These are phyloP conservation scores for Lordiphosa mommai DNA, from an alignment of 1,140 invertebrate genomes.

Conservation along the genomic window DNA sequence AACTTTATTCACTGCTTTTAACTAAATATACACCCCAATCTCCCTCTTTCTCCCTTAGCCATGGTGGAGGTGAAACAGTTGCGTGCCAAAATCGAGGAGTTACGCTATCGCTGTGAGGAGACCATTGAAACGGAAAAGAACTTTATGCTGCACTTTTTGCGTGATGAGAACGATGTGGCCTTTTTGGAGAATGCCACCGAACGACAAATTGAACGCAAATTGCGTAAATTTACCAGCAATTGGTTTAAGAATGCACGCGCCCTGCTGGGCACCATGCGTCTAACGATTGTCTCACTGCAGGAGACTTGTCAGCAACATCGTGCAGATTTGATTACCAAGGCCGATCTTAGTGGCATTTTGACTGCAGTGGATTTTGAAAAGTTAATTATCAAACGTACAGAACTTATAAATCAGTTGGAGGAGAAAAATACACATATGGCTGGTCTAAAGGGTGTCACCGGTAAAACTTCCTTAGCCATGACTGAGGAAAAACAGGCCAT, in stretches of 20 bases:
- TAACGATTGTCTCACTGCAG: conserved; percentile 64
- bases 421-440: conserved; percentile 76
- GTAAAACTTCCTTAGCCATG: conserved; percentile 69
- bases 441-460: conserved; percentile 78
- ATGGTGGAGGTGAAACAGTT: conserved; percentile 59
- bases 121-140: conserved; percentile 70
- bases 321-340: conserved; percentile 62
- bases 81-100: conserved; percentile 67
- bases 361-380: conserved; percentile 80
- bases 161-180: conserved; percentile 49
- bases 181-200: conserved; percentile 63
- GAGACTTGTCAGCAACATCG: conserved; percentile 68
- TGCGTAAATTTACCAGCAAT: conserved; percentile 71
- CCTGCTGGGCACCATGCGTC: conserved; percentile 65
- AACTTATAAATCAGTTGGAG: conserved; percentile 73
- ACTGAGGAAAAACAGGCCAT: conserved; percentile 71
- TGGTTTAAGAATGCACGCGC: conserved; percentile 72
- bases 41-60: conserved; percentile 18
- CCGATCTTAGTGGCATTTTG: conserved; percentile 79
- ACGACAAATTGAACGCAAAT: conserved; percentile 64
- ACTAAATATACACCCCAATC: not conserved
- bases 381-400: conserved; percentile 79
- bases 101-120: conserved; percentile 55
- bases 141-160: conserved; percentile 65
- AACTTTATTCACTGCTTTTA: not conserved